These are phyloP conservation scores for Plagodis dolabraria DNA, from an alignment of 2,888 invertebrate species.

Conservation along the genomic window DNA sequence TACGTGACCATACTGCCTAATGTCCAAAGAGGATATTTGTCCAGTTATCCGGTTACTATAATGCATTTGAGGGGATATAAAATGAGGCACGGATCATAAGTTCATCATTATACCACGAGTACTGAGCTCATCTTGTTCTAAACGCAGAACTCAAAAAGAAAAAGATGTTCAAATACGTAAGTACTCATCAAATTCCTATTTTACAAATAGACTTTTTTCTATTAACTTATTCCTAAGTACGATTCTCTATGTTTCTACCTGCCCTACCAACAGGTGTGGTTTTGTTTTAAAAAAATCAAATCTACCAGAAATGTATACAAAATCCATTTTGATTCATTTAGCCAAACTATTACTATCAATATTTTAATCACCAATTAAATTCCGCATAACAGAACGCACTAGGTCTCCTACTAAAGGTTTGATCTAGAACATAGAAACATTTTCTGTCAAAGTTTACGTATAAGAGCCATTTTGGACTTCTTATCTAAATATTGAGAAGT, in stretches of 20 bases:
- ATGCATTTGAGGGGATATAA: slow-evolving; percentile 50
- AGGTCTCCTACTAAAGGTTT: too few relatives aligned
- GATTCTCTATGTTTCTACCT: not conserved
- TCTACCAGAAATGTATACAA: too few relatives aligned
- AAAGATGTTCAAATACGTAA: slow-evolving; percentile 82
- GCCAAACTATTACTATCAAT: too few relatives aligned
- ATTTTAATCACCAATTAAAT: too few relatives aligned
- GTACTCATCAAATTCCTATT: slow-evolving; percentile 40
- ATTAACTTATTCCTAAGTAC: not conserved
- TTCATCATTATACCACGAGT: slow-evolving; percentile 47
- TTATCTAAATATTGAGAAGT: too few relatives aligned
- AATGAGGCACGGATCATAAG: slow-evolving; percentile 43
- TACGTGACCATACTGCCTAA: slow-evolving; percentile 69
- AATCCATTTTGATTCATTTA: too few relatives aligned
- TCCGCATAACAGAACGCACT: too few relatives aligned
- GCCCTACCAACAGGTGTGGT: too few relatives aligned
- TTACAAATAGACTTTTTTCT: not conserved
- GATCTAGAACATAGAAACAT: too few relatives aligned
- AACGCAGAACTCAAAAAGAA: slow-evolving; percentile 35
- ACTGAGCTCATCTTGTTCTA: slow-evolving; percentile 37
- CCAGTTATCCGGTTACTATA: slow-evolving; percentile 66
- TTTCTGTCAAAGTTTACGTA: too few relatives aligned
- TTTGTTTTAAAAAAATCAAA: too few relatives aligned
- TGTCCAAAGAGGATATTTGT: slow-evolving; percentile 64
- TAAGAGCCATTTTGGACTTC: too few relatives aligned